phyloP scores from a whole-genome alignment of 2,797 vertebrate species.

The Pangasius djambal region DNA sequence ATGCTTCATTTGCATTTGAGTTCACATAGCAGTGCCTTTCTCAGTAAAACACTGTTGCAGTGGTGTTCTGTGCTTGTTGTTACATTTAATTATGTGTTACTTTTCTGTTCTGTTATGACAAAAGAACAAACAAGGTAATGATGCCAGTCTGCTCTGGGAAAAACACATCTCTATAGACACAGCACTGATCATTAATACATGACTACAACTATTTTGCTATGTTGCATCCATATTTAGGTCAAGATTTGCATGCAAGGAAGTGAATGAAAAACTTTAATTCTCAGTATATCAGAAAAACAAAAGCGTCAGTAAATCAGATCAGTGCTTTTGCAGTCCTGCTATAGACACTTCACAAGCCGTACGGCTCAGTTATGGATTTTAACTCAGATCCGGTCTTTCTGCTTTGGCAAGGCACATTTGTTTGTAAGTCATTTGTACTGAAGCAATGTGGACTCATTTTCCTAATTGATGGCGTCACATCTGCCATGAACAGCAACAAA shows the following conservation, averaged over 20 bases:
- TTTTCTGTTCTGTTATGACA: not conserved
- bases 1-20: not conserved
- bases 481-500: not conserved
- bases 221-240: not conserved
- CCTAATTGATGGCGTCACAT: not conserved
- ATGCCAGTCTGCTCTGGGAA: not conserved
- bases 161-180: not conserved
- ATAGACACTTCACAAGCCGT: not conserved
- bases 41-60: not conserved
- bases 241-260: not conserved
- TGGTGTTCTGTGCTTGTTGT: not conserved
- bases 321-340: not conserved
- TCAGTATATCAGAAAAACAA: not conserved
- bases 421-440: not conserved
- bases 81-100: conserved; percentile 7
- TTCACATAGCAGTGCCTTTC: not conserved
- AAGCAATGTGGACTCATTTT: not conserved
- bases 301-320: not conserved
- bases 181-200: not conserved
- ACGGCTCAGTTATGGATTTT: not conserved
- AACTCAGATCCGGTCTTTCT: not conserved
- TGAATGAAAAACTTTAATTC: not conserved
- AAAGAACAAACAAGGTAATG: not conserved
- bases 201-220: not conserved
- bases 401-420: not conserved